Base-by-base conservation (phyloP, 64 coral and sea anemone genomes). In the Porites lutea region DNA sequence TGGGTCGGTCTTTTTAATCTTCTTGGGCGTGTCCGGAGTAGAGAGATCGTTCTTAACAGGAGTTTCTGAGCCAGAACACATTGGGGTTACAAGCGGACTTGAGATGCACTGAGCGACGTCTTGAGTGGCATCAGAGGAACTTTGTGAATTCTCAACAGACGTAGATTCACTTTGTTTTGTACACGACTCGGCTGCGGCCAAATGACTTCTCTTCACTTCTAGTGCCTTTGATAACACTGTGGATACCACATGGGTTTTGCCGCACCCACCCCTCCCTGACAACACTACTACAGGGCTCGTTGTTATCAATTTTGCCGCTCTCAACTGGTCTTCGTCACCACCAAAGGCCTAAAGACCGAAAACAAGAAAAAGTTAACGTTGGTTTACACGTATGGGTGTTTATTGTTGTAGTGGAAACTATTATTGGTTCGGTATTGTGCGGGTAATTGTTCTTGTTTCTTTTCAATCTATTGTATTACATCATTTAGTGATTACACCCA, bases 181-280 rank as follows among this genome's bases (percentile, higher is more conserved):
- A 53, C 48, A 79, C 52, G 22, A 20, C 11, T 79, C 77, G 12
- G 12, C 77, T 61, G 77, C 9, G 4, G 44, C 13, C 53, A 59
- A 59, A 59, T 79, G 77, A 79, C 52, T 58, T 60, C 55, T 71
- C 10, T 71, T 71, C 19, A 71, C 18, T 71, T 71, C 37, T 21
- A 71, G 19, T 14, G 57, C 79, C 37, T 44, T 61, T 18, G 90
- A 86, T 8, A 93, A 62, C 10, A 93, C 68, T 16, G 75, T 52
- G 9, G 82, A 87, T 63, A 93, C 86, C 59, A 93, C 92, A 74
- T 88, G 68, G 8, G 92, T 93, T 55, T 93, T 93, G 4, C 92
- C 92, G 50, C 92, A 88, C 13, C 92, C 92, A 68, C 92, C 92
- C 60, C 78, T 93, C 46, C 92, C 92, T 22, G 92, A 93, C 67